A percentile compares a stretch with the other conserved stretches of the same genome.
These are phyloP conservation scores for Huso huso DNA, from an alignment of 2,797 vertebrate species.

Conservation along the genomic window DNA sequence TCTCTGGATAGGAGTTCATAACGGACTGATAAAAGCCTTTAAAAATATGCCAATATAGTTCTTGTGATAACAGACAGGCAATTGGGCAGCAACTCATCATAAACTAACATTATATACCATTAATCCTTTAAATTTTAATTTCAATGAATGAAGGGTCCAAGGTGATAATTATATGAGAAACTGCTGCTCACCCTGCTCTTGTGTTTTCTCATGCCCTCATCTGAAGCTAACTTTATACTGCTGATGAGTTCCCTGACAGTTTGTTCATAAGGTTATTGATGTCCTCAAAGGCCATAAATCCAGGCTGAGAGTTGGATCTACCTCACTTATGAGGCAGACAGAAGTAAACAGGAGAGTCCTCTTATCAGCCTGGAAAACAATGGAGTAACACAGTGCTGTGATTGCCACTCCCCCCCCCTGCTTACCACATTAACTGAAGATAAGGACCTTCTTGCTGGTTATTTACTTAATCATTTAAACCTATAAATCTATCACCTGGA, in stretches of 20 bases:
- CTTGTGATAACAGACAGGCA: no score
- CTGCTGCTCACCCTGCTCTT: not conserved
- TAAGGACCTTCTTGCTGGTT: conserved; percentile 25
- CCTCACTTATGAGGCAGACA: conserved; percentile 15
- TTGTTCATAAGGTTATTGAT: not conserved
- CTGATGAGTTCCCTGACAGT: not conserved
- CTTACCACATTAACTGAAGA: conserved; percentile 13
- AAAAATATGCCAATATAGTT: no score
- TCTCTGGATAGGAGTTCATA: no score
- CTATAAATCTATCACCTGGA: conserved; percentile 40
- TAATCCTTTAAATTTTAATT: not conserved
- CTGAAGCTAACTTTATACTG: not conserved
- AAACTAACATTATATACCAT: no score
- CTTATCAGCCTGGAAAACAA: not conserved
- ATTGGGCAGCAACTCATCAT: no score
- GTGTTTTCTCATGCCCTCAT: not conserved
- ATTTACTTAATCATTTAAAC: conserved; percentile 42
- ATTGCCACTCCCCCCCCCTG: conserved; percentile 9
- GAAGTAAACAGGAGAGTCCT: conserved; percentile 12
- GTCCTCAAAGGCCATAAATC: conserved; percentile 11
- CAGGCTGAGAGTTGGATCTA: conserved; percentile 14
- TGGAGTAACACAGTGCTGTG: not conserved
- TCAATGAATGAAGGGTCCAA: not conserved
- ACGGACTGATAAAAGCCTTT: no score
- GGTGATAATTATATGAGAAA: not conserved